These are phyloP conservation scores for Scaptomyza reducta DNA, from an alignment of 2,888 invertebrate species.

Conservation along the genomic window DNA sequence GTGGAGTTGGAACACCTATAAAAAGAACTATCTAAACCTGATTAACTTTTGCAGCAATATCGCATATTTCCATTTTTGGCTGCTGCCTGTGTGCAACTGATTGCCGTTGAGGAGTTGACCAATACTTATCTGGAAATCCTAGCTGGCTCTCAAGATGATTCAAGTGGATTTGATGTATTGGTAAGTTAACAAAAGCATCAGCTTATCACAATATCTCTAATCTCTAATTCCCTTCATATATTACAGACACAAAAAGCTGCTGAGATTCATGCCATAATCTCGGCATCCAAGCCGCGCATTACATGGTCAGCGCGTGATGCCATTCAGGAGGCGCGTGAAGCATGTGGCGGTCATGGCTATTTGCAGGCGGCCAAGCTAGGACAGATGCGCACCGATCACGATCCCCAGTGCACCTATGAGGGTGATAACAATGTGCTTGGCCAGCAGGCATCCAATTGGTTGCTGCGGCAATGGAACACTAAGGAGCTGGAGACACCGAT, in stretches of 20 bases:
- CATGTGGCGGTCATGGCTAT: constrained; percentile 95
- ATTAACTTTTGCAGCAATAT: constrained; percentile 86
- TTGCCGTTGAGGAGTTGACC: constrained; percentile 88
- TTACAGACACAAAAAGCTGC: constrained; percentile 84
- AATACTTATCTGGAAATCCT: constrained; percentile 88
- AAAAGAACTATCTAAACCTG: no score
- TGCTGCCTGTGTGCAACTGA: constrained; percentile 86
- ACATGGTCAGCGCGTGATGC: constrained; percentile 91
- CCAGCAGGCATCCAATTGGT: constrained; percentile 95
- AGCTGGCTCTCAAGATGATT: constrained; percentile 86
- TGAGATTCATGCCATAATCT: constrained; percentile 88
- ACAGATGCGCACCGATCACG: constrained; percentile 93
- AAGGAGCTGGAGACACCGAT: constrained; percentile 87
- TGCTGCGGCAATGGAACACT: constrained; percentile 88
- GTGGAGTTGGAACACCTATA: constrained; percentile 28
- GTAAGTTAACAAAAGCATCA: constrained; percentile 59
- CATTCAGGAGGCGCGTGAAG: constrained; percentile 93
- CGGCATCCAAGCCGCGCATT: constrained; percentile 88
- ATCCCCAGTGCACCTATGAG: constrained; percentile 96
- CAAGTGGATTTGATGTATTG: constrained; percentile 83
- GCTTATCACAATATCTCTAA: background rate
- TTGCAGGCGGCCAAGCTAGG: constrained; percentile 91
- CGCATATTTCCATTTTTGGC: constrained; percentile 89
- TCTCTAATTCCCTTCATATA: background rate
- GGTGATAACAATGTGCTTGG: constrained; percentile 96